A percentile compares a stretch with the other conserved stretches of the same genome.
phyloP scores from a whole-genome alignment of 2,888 invertebrate species.

The Ellobium chinense region DNA sequence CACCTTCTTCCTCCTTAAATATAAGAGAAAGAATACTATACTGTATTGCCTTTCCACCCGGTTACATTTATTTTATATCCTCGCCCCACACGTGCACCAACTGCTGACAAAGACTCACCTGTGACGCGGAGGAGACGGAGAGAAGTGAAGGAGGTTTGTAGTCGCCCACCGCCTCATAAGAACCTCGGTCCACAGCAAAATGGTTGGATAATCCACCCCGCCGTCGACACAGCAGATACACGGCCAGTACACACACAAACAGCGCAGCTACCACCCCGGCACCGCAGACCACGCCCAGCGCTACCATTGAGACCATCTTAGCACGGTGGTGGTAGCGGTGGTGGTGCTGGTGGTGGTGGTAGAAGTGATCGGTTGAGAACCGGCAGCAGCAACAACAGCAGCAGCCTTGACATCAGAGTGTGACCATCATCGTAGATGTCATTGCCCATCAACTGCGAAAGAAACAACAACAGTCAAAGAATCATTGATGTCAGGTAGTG shows the following conservation, averaged over 20 bases:
- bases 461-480: too few relatives aligned
- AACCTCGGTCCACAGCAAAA: constrained; percentile 44
- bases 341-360: not conserved
- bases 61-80: not conserved
- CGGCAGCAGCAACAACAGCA: too few relatives aligned
- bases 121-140: constrained; percentile 63
- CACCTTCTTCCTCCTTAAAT: too few relatives aligned
- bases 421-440: too few relatives aligned
- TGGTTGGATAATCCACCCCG: not conserved
- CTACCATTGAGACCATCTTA: constrained; percentile 17
- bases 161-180: constrained; percentile 71
- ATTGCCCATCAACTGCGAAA: too few relatives aligned
- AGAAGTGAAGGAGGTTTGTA: constrained; percentile 66
- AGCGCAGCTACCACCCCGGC: constrained; percentile 1
- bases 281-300: constrained; percentile 25
- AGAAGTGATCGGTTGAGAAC: not conserved
- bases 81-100: too few relatives aligned
- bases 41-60: too few relatives aligned
- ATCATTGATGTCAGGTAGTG: too few relatives aligned
- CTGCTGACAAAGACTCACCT: too few relatives aligned
- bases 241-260: constrained; percentile 8
- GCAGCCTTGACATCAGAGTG: too few relatives aligned
- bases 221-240: constrained; percentile 17
- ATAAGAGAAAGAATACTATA: too few relatives aligned
- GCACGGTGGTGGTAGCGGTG: not conserved